These are phyloP conservation scores for Elymnias hypermnestra DNA, from an alignment of 1,140 invertebrate species.

Conservation along the genomic window DNA sequence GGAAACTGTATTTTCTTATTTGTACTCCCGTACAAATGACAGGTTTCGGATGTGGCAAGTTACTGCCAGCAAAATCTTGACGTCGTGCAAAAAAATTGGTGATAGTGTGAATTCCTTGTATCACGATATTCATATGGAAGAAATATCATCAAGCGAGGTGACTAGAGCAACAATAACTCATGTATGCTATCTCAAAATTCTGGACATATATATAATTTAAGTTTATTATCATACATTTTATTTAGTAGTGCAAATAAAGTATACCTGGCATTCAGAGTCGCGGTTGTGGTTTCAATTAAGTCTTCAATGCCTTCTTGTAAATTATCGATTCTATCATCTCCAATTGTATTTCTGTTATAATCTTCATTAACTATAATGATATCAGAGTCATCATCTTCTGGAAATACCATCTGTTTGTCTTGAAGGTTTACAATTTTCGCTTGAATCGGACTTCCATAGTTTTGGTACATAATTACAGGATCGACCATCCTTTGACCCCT, in stretches of 20 bases:
- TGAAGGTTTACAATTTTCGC: conserved; percentile 42
- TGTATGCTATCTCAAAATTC: too few species aligned
- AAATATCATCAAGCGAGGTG: too few species aligned
- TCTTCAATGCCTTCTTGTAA: conserved; percentile 36
- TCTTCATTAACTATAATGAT: conserved; percentile 69
- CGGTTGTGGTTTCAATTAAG: conserved; percentile 39
- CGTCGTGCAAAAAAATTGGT: too few species aligned
- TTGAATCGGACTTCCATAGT: conserved; percentile 45
- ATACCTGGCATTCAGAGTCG: conserved; percentile 26
- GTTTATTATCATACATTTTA: not conserved
- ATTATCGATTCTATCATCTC: conserved; percentile 30
- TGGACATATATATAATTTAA: not conserved
- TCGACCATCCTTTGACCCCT: conserved; percentile 68
- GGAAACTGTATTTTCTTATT: too few species aligned
- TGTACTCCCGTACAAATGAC: too few species aligned
- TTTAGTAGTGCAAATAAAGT: not conserved
- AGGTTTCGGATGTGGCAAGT: too few species aligned
- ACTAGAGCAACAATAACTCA: too few species aligned
- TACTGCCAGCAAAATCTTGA: too few species aligned
- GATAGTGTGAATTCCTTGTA: too few species aligned
- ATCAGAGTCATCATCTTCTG: conserved; percentile 63
- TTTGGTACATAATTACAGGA: conserved; percentile 57
- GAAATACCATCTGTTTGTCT: conserved; percentile 61
- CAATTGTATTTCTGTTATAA: conserved; percentile 45
- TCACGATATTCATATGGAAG: too few species aligned